These are phyloP conservation scores for Platysternon megacephalum DNA, from an alignment of 2,113 vertebrate species.

Conservation along the genomic window DNA sequence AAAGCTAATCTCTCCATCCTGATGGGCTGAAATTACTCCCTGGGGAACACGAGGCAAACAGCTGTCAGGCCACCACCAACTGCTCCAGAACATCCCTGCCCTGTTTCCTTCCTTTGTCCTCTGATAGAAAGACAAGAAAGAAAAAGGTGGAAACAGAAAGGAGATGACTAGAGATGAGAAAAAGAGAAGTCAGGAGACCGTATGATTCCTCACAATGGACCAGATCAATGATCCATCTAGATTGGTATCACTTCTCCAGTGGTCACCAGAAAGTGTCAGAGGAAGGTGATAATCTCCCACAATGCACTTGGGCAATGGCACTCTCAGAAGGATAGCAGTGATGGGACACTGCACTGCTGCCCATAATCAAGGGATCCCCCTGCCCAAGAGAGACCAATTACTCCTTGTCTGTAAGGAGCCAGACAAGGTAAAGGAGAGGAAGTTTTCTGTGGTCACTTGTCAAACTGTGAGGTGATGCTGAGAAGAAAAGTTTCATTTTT, in stretches of 20 bases:
- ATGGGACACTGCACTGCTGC: background rate
- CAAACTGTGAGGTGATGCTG: background rate
- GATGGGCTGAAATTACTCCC: background rate
- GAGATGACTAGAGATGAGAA: background rate
- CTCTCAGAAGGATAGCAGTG: accelerated
- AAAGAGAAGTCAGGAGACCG: background rate
- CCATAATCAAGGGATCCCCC: background rate
- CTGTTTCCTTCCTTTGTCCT: background rate
- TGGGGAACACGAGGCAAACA: conserved; percentile 2
- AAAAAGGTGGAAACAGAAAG: background rate
- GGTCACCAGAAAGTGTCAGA: background rate
- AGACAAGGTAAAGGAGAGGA: accelerated
- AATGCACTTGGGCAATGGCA: accelerated
- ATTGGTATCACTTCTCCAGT: background rate
- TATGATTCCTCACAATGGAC: background rate
- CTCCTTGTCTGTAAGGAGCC: background rate
- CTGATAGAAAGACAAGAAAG: background rate
- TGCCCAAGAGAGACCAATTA: background rate
- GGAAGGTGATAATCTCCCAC: background rate
- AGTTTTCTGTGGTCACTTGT: background rate
- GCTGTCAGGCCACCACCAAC: background rate
- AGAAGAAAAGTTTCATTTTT: background rate
- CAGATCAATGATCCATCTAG: background rate
- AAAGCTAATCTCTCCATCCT: background rate
- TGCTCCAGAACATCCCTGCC: background rate